Evolutionary conservation across 37 sponge, comb jelly and placozoan species (phyloP), one percentile per base, ranked within the genome.

Genomic region (Beroe ovata): DNA sequence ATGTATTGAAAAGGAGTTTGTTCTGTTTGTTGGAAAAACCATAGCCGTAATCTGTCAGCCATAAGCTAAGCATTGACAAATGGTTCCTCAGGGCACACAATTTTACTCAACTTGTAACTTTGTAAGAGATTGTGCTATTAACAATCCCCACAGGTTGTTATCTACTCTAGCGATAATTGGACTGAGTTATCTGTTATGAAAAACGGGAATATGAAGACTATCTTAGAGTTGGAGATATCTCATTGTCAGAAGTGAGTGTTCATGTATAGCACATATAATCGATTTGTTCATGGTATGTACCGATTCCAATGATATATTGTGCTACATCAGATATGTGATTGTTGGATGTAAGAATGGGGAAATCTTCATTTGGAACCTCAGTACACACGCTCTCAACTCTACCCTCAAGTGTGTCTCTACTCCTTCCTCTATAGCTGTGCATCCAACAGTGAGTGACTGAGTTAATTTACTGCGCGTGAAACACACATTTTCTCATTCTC

Each of bases 371-470:
- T 77, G 84, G 84, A 54, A 77, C 33, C 42, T 42, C 1, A 8
- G 25, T 18, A n/a, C 54, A n/a, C 20, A 37, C 28, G 4, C 28
- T 4, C 25, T 33, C 3, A 35, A 18, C 1, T 42, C 39, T 25
- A 40, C 35, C 1, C 35, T 77, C 4, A 77, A 77, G 84, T 77
- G 84, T 40, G 23, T 77, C 25, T 39, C 84, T 41, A 35, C 38
- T 4, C 84, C 84, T 23, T 77, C 42, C 84, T 77, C 84, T n/a
- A 77, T 77, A 1, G 84, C 84, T 23, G 33, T 35, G 39, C 84
- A 77, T 25, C 84, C 84, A 1, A 22, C 42, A 1, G 84, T 77
- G 3, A 42, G 84, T 77, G 4, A 28, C 63, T n/a, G 63, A n/a
- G n/a, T n/a, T n/a, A n/a, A n/a, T n/a, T n/a, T n/a, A n/a, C n/a